Evolutionary conservation across 2,888 invertebrate species (phyloP).

Genomic region (Leucophenga maculata): DNA sequence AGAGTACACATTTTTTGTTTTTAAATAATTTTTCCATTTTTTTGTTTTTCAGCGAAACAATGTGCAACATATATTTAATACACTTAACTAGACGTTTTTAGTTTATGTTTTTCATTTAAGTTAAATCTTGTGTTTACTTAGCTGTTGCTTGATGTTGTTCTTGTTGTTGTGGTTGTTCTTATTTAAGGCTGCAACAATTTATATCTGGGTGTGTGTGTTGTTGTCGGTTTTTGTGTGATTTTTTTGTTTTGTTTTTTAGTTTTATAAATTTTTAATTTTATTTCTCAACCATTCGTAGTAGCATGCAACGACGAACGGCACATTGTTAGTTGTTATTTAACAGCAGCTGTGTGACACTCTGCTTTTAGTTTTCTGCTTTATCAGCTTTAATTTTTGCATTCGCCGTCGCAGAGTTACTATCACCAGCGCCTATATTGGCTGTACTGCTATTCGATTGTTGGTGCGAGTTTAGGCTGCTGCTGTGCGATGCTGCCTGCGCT

Average conservation of each 20-base stretch:
- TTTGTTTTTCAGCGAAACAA: slow-evolving; percentile 10
- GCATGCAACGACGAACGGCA: slow-evolving; percentile 37
- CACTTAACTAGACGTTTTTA: slow-evolving; percentile 12
- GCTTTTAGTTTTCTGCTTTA: slow-evolving; percentile 64
- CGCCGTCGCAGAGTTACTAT: slow-evolving; percentile 68
- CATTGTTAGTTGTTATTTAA: slow-evolving; percentile 47
- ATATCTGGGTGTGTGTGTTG: slow-evolving; percentile 3
- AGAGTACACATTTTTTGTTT: slow-evolving; percentile 54
- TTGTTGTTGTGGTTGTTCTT: slow-evolving; percentile 44
- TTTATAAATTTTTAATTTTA: slow-evolving; percentile 46
- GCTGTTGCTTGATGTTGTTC: slow-evolving; percentile 45
- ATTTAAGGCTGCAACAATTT: slow-evolving; percentile 25
- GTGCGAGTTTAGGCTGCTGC: slow-evolving; percentile 59
- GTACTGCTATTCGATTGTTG: slow-evolving; percentile 69
- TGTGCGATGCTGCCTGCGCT: slow-evolving; percentile 51
- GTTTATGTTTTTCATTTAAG: slow-evolving; percentile 29
- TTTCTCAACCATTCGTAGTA: slow-evolving; percentile 30
- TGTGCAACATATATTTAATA: slow-evolving; percentile 16
- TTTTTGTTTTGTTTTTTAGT: slow-evolving; percentile 36
- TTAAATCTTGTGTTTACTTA: slow-evolving; percentile 32
- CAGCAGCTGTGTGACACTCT: slow-evolving; percentile 49
- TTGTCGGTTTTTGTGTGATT: slow-evolving; percentile 30
- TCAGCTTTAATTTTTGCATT: slow-evolving; percentile 66
- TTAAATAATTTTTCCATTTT: slow-evolving; percentile 20
- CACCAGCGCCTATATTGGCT: slow-evolving; percentile 59